Base-by-base conservation (phyloP, 2,888 invertebrate species). In the Cephus sareptanus region DNA sequence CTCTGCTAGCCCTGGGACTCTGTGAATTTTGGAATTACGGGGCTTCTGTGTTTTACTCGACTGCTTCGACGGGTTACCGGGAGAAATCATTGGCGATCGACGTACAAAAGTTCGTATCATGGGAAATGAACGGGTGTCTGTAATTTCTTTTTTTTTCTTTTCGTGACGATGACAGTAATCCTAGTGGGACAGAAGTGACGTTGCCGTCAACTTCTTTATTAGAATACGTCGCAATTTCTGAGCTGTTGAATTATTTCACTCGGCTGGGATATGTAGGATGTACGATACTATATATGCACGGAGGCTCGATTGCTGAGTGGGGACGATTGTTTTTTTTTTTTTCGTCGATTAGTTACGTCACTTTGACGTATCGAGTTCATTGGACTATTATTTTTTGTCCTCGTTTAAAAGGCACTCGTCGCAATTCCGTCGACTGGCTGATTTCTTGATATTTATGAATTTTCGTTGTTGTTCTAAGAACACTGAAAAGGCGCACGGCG, bases 151-250 rank as follows among this genome's bases (percentile, higher is more conserved):
- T 15, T 15, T 13, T 37, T 3, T 12, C 12, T 35, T 35, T 35
- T 35, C 56, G 9, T 56, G 12, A 71, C 71, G 71, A 71, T 71
- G 71, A 71, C 34, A 31, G 33, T 71, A 31, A 71, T 34, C 6
- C 71, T 13, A 31, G 71, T 23, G 70, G 23, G 13, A 40, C 15
- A 6, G 40, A 40, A 40, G 40, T 23, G 56, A 6, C 56, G 56
- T 56, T 56, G 30, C 3, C 71, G 71, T 34, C 33, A 71, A 71
- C 71, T 83, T 84, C 81, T 86, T 83, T 83, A 86, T 85, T 83
- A 83, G 71, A 71, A 71, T 33, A 82, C 75, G 79, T 68, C 74
- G n/a, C 23, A 37, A 75, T 56, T 23, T 56, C 56, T 23, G 56
- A 56, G 2, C 56, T 23, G 6, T 23, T 56, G 56, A 56, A 56